Conservation (phyloP, 2,888 invertebrate genomes). For the Cactoblastis cactorum region DNA sequence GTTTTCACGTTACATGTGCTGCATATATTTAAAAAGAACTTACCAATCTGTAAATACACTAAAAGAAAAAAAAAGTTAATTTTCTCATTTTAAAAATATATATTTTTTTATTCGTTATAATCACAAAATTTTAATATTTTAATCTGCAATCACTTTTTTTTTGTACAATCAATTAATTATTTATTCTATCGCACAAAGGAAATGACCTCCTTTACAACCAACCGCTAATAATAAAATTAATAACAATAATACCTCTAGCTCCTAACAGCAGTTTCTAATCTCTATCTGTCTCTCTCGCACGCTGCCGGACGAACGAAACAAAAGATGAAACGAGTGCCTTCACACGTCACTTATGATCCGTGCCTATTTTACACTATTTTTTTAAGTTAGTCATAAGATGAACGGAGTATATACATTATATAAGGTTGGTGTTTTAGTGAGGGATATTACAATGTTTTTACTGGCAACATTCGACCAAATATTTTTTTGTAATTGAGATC, state of each 20-base stretch:
- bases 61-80: no score
- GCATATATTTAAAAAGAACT: no score
- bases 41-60: no score
- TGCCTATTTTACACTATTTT: constrained; percentile 46
- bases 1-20: no score
- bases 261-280: constrained; percentile 17
- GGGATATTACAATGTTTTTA: background rate
- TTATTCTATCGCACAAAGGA: background rate
- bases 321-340: constrained; percentile 57
- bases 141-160: background rate
- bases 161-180: background rate
- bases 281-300: constrained; percentile 45
- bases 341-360: constrained; percentile 42
- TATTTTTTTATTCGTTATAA: no score
- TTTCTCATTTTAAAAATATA: no score
- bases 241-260: constrained; percentile 6
- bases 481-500: background rate
- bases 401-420: background rate
- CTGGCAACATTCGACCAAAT: background rate
- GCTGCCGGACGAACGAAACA: constrained; percentile 52
- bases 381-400: constrained; percentile 11
- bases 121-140: no score
- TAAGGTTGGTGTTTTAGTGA: constrained; percentile 1
- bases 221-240: constrained; percentile 9
- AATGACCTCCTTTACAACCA: background rate